Conservation (phyloP, 2,888 invertebrate genomes). For the Conomelus anceps region DNA sequence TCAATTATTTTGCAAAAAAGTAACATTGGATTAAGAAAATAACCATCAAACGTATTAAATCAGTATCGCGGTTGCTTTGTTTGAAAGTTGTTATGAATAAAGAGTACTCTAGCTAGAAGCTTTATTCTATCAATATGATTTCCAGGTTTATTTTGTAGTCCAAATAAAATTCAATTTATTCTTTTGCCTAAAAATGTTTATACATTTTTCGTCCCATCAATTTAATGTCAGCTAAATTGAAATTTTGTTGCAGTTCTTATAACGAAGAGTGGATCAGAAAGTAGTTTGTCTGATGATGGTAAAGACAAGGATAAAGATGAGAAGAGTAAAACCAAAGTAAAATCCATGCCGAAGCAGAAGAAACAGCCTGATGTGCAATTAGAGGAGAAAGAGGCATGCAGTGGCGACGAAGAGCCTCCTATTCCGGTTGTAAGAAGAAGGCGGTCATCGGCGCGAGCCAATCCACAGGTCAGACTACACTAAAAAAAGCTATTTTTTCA, state of each 20-base stretch:
- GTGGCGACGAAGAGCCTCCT: conserved; percentile 31
- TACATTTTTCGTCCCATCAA: no score
- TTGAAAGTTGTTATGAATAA: no score
- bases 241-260: conserved; percentile 46
- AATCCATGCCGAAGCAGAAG: conserved; percentile 26
- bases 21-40: no score
- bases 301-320: conserved; percentile 63
- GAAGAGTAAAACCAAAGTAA: conserved; percentile 47
- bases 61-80: no score
- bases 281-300: conserved; percentile 68
- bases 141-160: no score
- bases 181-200: no score
- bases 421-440: conserved; percentile 36
- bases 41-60: no score
- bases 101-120: no score
- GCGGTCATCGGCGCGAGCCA: conserved; percentile 34
- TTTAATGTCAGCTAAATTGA: no score
- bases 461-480: conserved; percentile 29
- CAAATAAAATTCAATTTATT: no score
- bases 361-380: conserved; percentile 34
- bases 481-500: background rate
- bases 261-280: conserved; percentile 81
- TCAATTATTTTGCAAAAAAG: no score
- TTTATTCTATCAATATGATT: no score
- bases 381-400: conserved; percentile 36